phyloP scores from a whole-genome alignment of 2,113 vertebrate species.

The Scatophagus argus region DNA sequence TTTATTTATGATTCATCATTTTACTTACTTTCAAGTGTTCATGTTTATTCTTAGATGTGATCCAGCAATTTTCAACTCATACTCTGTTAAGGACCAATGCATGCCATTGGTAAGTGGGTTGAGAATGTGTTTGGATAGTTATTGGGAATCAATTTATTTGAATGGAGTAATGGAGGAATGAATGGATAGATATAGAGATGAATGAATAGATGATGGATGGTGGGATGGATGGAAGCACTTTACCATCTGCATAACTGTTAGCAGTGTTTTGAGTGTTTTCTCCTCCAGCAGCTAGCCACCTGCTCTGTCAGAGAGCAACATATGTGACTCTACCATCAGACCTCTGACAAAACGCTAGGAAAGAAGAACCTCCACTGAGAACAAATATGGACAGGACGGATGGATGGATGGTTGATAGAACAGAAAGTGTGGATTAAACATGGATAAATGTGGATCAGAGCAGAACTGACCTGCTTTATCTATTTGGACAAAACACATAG shows the following conservation, averaged over 20 bases:
- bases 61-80: neutral
- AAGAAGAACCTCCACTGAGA: constrained; percentile 68
- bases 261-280: constrained; percentile 51
- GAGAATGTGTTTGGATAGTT: neutral
- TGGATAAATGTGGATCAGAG: constrained; percentile 58
- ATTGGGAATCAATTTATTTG: neutral
- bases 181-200: constrained; percentile 8
- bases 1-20: too few species aligned
- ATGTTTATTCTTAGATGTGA: neutral
- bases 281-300: constrained; percentile 70
- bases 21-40: too few species aligned
- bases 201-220: constrained; percentile 1
- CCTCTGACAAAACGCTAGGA: constrained; percentile 62
- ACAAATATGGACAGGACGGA: constrained; percentile 67
- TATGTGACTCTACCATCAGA: constrained; percentile 70
- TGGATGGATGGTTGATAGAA: constrained; percentile 17
- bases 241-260: constrained; percentile 49
- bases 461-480: constrained; percentile 57
- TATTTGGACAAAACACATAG: constrained; percentile 43
- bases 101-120: neutral
- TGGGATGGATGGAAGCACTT: constrained; percentile 15
- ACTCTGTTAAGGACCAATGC: neutral
- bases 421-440: constrained; percentile 50
- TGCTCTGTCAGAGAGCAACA: constrained; percentile 76
- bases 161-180: constrained; percentile 10